Evolutionary conservation across 92 coral and sea anemone genomes (phyloP), one percentile per base, ranked within the genome.

Genomic region (Bergia puertoricense): DNA sequence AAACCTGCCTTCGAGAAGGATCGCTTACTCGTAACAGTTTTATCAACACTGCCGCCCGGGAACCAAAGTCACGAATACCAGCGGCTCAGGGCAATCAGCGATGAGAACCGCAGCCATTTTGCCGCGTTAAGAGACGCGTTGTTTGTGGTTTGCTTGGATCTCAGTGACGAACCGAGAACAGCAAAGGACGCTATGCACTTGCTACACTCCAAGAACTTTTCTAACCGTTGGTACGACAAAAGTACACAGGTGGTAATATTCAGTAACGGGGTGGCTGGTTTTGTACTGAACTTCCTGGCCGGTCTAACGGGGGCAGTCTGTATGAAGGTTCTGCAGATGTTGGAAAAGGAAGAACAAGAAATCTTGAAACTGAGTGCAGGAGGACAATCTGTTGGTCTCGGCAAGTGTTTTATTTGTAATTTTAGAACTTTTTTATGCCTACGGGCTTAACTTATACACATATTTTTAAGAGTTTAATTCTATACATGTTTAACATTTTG

Each of bases 161-260:
- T 88, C 67, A 88, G 81, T 68, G 89, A 88, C n/a, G 87, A 81
- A 88, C 96, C 94, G 44, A 86, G 90, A 79, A 90, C 89, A 79
- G 92, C 93, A 42, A 94, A 94, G 90, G 93, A 92, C 74, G 93
- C 96, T 44, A 94, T 94, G 94, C 85, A 86, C 67, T 78, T 85
- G 37, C 89, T 94, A 15, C 90, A 92, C 41, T 94, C 96, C 85
- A 87, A 78, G 85, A 94, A 92, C 92, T 90, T 89, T 89, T 75
- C 89, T 22, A 94, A 94, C 79, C 95, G 96, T 16, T 92, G 96
- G 96, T 94, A 90, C 57, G 94, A 92, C 88, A 94, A 94, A 62
- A 92, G 96, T 45, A 90, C 91, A 68, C 96, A 94, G 88, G 83
- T 94, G 8, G 94, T 94, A 36, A 92, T 92, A 38, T 92, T 94